These are phyloP conservation scores for Pyralis farinalis DNA, from an alignment of 2,888 invertebrate species.

Conservation along the genomic window DNA sequence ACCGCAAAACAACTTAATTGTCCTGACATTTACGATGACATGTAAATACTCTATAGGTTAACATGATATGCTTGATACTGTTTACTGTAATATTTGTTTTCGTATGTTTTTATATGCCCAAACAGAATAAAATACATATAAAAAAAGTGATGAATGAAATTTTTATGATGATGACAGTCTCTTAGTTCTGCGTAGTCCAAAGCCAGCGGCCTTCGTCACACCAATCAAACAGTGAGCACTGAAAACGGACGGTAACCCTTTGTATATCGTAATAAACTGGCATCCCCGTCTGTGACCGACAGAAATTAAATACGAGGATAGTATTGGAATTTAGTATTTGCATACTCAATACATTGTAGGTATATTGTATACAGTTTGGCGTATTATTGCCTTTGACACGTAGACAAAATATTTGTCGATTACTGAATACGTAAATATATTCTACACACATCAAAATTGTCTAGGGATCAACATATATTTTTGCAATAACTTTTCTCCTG, in stretches of 20 bases:
- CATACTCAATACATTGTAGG: slow-evolving; percentile 17
- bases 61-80: no score
- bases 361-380: slow-evolving; percentile 9
- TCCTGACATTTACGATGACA: no score
- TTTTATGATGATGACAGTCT: no score
- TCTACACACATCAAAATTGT: no score
- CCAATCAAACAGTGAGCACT: slow-evolving; percentile 52
- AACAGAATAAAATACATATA: no score
- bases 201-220: slow-evolving; percentile 32
- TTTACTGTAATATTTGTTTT: no score
- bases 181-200: slow-evolving; percentile 22
- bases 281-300: slow-evolving; percentile 29
- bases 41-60: no score
- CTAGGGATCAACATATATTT: no score
- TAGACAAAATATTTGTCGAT: slow-evolving; percentile 10
- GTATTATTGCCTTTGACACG: slow-evolving; percentile 20
- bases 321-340: slow-evolving; percentile 23
- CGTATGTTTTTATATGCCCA: no score
- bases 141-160: no score
- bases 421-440: slow-evolving; percentile 16
- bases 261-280: slow-evolving; percentile 55
- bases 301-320: slow-evolving; percentile 35
- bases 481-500: no score
- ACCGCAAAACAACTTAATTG: no score
- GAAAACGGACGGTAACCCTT: slow-evolving; percentile 46